phyloP scores from a whole-genome alignment of 2,113 vertebrate genomes.

The Pogona vitticeps region DNA sequence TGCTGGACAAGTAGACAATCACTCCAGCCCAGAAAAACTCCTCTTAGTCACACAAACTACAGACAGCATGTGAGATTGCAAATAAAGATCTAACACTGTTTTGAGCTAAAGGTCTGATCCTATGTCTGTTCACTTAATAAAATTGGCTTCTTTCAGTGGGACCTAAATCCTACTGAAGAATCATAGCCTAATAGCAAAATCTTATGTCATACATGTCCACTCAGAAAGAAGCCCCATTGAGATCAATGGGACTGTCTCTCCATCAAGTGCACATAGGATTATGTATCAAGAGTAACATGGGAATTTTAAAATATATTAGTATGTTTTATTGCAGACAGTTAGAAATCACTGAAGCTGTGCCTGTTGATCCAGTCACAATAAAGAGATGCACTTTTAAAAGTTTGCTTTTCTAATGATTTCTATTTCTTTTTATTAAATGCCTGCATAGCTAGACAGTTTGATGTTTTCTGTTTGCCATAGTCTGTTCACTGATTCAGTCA shows the following conservation, averaged over 20 bases:
- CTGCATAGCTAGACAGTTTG: constrained; percentile 29
- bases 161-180: background rate
- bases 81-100: too few relatives aligned
- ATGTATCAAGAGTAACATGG: background rate
- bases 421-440: constrained; percentile 53
- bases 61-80: too few relatives aligned
- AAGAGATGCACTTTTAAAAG: constrained; percentile 8
- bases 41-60: too few relatives aligned
- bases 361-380: background rate
- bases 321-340: constrained; percentile 3
- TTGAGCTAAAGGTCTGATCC: too few relatives aligned
- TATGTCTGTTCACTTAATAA: too few relatives aligned
- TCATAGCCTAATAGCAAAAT: background rate
- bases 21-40: too few relatives aligned
- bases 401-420: constrained; percentile 3
- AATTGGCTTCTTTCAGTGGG: background rate
- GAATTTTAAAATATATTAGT: background rate
- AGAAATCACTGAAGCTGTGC: constrained; percentile 12
- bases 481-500: constrained; percentile 45
- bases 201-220: background rate
- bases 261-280: background rate
- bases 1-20: too few relatives aligned
- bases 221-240: background rate
- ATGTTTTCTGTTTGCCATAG: constrained; percentile 56
- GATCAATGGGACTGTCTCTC: background rate